Percentiles rank a stretch among this genome's conserved stretches.
These are phyloP conservation scores for Stenurella melanura DNA, from an alignment of 2,888 invertebrate genomes.

Conservation along the genomic window DNA sequence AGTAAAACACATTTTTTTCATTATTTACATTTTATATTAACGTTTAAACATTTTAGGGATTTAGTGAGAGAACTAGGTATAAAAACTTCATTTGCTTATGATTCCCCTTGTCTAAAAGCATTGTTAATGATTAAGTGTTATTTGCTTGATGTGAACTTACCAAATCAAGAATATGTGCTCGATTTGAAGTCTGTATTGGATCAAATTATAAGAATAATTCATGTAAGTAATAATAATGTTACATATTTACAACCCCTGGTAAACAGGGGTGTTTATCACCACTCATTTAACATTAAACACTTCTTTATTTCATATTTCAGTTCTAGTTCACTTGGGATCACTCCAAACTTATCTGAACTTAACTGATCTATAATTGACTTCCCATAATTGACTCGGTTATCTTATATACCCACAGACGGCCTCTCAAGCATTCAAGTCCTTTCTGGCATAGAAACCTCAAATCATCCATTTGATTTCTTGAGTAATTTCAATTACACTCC, in stretches of 20 bases:
- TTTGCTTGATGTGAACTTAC: conserved; percentile 87
- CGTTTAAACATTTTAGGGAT: conserved; percentile 77
- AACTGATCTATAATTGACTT: too few relatives aligned
- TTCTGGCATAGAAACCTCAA: too few relatives aligned
- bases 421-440: too few relatives aligned
- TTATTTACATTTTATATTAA: background rate
- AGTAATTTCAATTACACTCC: too few relatives aligned
- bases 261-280: too few relatives aligned
- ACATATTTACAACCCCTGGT: background rate
- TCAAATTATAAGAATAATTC: conserved; percentile 94
- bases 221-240: conserved; percentile 76
- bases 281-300: too few relatives aligned
- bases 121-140: conserved; percentile 96
- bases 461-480: too few relatives aligned
- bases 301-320: too few relatives aligned
- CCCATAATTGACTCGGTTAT: too few relatives aligned
- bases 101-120: conserved; percentile 96
- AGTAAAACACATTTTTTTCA: conserved; percentile 73
- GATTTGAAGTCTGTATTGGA: conserved; percentile 98
- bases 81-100: conserved; percentile 83
- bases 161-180: conserved; percentile 95
- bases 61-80: conserved; percentile 85
- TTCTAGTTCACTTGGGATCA: too few relatives aligned
- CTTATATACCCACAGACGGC: too few relatives aligned
- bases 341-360: too few relatives aligned